These are phyloP conservation scores for Philereme vetulata DNA, from an alignment of 2,888 invertebrate species.

Conservation along the genomic window DNA sequence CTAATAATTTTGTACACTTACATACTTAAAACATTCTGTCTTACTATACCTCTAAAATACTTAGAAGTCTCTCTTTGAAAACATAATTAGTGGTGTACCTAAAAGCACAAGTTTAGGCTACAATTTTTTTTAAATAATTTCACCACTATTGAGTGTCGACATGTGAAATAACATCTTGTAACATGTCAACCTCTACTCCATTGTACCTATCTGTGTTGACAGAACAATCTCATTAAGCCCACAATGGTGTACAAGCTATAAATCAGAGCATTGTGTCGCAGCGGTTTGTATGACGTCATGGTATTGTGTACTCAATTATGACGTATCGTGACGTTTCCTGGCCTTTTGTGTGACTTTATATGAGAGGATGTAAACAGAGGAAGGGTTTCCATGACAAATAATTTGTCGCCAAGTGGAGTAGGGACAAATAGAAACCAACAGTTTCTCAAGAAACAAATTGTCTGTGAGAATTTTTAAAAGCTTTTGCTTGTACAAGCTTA, in stretches of 20 bases:
- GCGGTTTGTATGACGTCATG: slow-evolving; percentile 45
- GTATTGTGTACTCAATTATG: slow-evolving; percentile 52
- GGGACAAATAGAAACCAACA: too few relatives aligned
- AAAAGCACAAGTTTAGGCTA: neutral
- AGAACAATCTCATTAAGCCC: slow-evolving; percentile 71
- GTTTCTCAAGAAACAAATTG: too few relatives aligned
- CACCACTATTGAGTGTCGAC: neutral
- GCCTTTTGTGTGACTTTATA: slow-evolving; percentile 29
- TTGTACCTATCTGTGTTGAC: slow-evolving; percentile 54
- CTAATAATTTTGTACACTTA: too few relatives aligned
- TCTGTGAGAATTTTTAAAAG: too few relatives aligned
- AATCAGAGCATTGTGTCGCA: slow-evolving; percentile 69
- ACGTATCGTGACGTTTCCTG: slow-evolving; percentile 46
- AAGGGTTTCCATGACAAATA: slow-evolving; percentile 2
- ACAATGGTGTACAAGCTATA: slow-evolving; percentile 67
- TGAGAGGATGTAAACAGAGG: slow-evolving; percentile 21
- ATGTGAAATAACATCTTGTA: slow-evolving; percentile 7
- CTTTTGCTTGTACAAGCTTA: too few relatives aligned
- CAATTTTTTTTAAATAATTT: neutral
- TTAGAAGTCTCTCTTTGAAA: too few relatives aligned
- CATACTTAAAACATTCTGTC: too few relatives aligned
- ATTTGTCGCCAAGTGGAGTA: neutral
- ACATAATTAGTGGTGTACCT: too few relatives aligned
- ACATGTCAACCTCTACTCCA: slow-evolving; percentile 7
- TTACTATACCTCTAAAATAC: too few relatives aligned